These are phyloP conservation scores for Sardinella longiceps DNA, from an alignment of 2,797 vertebrate genomes.

Conservation along the genomic window DNA sequence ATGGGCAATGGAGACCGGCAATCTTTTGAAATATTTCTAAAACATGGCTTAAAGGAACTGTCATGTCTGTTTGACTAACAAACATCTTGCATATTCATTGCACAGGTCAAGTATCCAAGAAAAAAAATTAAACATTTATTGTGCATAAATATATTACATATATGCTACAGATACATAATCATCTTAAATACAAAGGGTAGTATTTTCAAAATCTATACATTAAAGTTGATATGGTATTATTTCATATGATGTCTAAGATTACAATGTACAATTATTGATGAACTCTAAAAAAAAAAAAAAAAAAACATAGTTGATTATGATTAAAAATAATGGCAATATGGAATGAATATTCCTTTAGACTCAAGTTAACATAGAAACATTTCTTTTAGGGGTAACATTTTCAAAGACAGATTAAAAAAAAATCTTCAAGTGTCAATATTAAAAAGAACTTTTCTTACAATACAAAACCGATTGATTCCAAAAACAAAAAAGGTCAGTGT, in stretches of 20 bases:
- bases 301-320: conserved; percentile 56
- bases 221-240: conserved; percentile 99
- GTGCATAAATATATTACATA: conserved; percentile 99
- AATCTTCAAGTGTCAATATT: conserved; percentile 26
- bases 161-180: conserved; percentile 99
- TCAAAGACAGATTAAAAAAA: background rate
- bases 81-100: background rate
- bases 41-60: background rate
- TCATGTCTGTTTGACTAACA: background rate
- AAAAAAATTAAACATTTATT: conserved; percentile 99
- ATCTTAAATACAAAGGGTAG: conserved; percentile 99
- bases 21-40: background rate
- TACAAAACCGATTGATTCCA: background rate
- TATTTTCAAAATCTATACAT: conserved; percentile 99
- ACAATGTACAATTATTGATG: conserved; percentile 94
- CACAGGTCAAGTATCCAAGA: conserved; percentile 36
- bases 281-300: conserved; percentile 46
- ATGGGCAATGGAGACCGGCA: background rate
- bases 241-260: conserved; percentile 98
- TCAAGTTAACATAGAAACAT: conserved; percentile 22
- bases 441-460: background rate
- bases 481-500: background rate
- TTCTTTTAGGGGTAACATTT: conserved; percentile 29
- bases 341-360: conserved; percentile 84
- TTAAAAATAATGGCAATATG: conserved; percentile 90